Conservation (phyloP, 2,113 vertebrate species). For the Sinocyclocheilus anshuiensis region DNA sequence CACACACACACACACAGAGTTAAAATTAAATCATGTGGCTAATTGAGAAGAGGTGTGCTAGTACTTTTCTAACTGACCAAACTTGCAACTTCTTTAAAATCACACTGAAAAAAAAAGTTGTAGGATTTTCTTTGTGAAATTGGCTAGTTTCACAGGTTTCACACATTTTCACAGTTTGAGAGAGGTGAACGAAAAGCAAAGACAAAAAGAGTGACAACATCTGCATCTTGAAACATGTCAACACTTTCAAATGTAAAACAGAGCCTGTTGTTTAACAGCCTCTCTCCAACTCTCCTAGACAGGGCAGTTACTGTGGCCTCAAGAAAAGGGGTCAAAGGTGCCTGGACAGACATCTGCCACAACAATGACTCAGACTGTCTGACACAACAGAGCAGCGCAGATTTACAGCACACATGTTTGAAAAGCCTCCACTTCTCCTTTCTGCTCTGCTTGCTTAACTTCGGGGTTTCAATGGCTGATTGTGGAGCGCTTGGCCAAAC, state of each 20-base stretch:
- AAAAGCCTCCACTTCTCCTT: slow-evolving; percentile 35
- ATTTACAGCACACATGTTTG: slow-evolving; percentile 38
- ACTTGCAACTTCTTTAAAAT: neutral
- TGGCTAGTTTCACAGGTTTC: neutral
- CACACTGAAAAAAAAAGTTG: neutral
- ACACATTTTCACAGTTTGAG: neutral
- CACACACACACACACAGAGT: neutral
- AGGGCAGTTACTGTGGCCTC: slow-evolving; percentile 24
- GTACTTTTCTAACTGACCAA: neutral
- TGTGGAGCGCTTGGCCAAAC: slow-evolving; percentile 16
- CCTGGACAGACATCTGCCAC: slow-evolving; percentile 45
- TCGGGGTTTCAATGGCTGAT: slow-evolving; percentile 18
- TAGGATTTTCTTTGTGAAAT: neutral
- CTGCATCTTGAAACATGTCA: slow-evolving; percentile 4
- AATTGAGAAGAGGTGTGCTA: neutral
- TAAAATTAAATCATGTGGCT: neutral
- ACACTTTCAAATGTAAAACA: slow-evolving; percentile 27
- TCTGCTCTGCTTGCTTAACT: slow-evolving; percentile 27
- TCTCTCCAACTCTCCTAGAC: slow-evolving; percentile 14
- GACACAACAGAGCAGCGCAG: slow-evolving; percentile 8
- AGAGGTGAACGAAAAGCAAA: neutral
- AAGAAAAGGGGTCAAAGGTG: slow-evolving; percentile 43
- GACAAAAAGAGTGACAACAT: neutral
- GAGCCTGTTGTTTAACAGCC: slow-evolving; percentile 13
- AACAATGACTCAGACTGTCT: slow-evolving; percentile 47